These are phyloP conservation scores for Dendropsophus ebraccatus DNA, from an alignment of 2,113 vertebrate species.

Conservation along the genomic window DNA sequence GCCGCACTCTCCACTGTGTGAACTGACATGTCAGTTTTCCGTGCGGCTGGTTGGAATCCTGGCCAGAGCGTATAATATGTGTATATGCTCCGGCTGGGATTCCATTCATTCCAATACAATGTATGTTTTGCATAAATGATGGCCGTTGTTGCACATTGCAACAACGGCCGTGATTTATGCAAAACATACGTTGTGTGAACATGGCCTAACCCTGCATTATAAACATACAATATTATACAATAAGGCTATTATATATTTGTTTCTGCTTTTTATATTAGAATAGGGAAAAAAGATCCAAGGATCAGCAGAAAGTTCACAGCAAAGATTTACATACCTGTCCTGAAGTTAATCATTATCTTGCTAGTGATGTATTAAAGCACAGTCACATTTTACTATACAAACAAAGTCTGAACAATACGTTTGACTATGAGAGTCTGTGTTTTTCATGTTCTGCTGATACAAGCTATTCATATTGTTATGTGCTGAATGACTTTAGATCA, in stretches of 20 bases:
- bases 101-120: no score
- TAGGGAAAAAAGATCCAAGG: not conserved
- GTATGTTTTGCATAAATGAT: no score
- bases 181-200: no score
- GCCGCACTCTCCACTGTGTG: no score
- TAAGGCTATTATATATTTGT: not conserved
- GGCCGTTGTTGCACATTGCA: no score
- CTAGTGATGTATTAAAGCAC: slow-evolving; percentile 45
- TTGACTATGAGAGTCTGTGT: not conserved
- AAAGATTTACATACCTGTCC: not conserved
- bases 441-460: not conserved
- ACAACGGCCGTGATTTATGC: no score
- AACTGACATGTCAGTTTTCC: no score
- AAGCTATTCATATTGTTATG: not conserved
- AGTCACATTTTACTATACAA: slow-evolving; percentile 39
- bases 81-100: no score
- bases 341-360: slow-evolving; percentile 34
- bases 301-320: not conserved
- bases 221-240: not conserved
- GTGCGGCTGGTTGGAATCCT: no score
- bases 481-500: not conserved
- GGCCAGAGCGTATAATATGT: no score
- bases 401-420: not conserved
- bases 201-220: not conserved
- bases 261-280: not conserved